Evolutionary conservation across 2,888 invertebrate species (phyloP).

Genomic region (Nemotelus nigrinus): DNA sequence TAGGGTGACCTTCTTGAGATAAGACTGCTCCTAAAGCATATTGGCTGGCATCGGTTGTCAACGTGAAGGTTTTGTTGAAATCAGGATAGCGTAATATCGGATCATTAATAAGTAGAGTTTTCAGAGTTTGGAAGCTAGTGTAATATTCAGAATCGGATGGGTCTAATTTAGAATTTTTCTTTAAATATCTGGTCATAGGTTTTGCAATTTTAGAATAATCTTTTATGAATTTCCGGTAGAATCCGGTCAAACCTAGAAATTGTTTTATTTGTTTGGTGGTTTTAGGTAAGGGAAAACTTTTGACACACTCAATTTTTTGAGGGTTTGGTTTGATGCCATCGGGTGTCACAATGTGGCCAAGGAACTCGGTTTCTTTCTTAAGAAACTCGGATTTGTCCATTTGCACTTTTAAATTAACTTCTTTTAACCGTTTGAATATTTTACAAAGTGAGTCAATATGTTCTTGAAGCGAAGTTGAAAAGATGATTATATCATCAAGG

Average conservation of each 20-base stretch:
- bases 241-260: conserved; percentile 25
- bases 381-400: neutral
- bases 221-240: conserved; percentile 29
- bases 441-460: conserved; percentile 52
- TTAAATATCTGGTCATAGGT: conserved; percentile 35
- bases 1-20: conserved; percentile 54
- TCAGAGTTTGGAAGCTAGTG: conserved; percentile 26
- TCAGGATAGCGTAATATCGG: neutral
- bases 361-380: conserved; percentile 17
- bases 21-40: conserved; percentile 54
- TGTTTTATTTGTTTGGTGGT: conserved; percentile 25
- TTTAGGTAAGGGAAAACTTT: neutral
- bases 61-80: conserved; percentile 52
- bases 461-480: conserved; percentile 54
- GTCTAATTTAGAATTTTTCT: conserved; percentile 41
- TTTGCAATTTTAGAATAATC: conserved; percentile 10
- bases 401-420: conserved; percentile 1
- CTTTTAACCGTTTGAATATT: conserved; percentile 50
- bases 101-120: conserved; percentile 26
- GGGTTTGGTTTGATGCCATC: conserved; percentile 37
- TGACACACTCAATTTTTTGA: conserved; percentile 14
- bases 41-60: conserved; percentile 56
- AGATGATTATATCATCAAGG: conserved; percentile 57
- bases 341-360: neutral
- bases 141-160: conserved; percentile 32